phyloP scores from a whole-genome alignment of 1,140 invertebrate species.

The Catajapyx aquilonaris region DNA sequence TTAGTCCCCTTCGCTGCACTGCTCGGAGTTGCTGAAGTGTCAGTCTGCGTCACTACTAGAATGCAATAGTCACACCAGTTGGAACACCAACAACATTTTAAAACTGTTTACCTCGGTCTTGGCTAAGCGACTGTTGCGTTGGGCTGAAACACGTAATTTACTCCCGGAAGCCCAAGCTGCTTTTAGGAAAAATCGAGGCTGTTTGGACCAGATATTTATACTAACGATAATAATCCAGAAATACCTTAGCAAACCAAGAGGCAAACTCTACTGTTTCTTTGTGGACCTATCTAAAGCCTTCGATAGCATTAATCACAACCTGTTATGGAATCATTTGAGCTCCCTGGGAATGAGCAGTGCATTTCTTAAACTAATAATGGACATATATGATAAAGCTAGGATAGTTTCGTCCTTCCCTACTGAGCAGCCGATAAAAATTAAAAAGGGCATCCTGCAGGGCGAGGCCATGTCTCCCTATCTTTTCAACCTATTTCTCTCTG shows the following conservation, averaged over 20 bases:
- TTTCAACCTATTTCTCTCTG: constrained; percentile 1
- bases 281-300: constrained; percentile 5
- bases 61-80: too few species aligned
- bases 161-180: constrained; percentile 2
- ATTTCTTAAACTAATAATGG: constrained; percentile 2
- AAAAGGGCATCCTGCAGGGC: constrained; percentile 4
- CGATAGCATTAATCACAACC: constrained; percentile 2
- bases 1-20: too few species aligned
- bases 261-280: constrained; percentile 3
- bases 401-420: background rate
- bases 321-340: constrained; percentile 4
- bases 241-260: background rate
- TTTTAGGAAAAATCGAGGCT: constrained; percentile 1
- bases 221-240: constrained; percentile 1
- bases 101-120: constrained; percentile 5
- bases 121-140: background rate
- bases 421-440: background rate
- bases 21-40: too few species aligned
- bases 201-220: constrained; percentile 5
- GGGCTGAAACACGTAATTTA: background rate
- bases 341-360: constrained; percentile 2
- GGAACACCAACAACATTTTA: background rate
- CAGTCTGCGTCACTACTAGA: too few species aligned
- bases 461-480: constrained; percentile 3
- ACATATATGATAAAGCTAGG: constrained; percentile 4